phyloP scores from a whole-genome alignment of 30 jellyfish, hydroid and myxozoan species.

The Haliclystus octoradiatus region DNA sequence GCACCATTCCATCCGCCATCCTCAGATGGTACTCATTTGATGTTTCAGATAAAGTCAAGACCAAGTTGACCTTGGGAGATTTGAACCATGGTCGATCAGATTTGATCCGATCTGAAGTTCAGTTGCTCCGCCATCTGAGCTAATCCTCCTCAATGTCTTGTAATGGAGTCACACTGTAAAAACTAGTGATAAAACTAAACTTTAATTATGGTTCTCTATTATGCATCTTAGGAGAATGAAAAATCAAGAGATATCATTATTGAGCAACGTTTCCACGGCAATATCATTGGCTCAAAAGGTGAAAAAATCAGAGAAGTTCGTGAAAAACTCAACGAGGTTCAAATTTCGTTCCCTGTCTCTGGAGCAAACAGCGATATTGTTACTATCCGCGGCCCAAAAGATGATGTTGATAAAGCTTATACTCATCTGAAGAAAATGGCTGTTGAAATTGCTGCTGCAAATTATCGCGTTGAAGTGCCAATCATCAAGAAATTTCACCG shows the following conservation, averaged over 20 bases:
- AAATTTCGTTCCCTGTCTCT: conserved; percentile 82
- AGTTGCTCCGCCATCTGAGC: no score
- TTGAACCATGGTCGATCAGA: no score
- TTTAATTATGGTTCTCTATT: no score
- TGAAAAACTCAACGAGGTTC: conserved; percentile 77
- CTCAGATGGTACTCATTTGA: no score
- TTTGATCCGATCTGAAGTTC: no score
- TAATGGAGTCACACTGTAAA: no score
- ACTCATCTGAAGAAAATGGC: conserved; percentile 72
- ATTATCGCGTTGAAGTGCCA: conserved; percentile 71
- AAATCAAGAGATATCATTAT: conserved; percentile 83
- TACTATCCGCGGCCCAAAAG: conserved; percentile 91
- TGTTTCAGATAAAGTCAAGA: no score
- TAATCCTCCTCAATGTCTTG: no score
- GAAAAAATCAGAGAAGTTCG: conserved; percentile 69
- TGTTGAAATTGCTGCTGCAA: conserved; percentile 74
- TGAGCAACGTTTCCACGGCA: conserved; percentile 78
- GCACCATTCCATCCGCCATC: no score
- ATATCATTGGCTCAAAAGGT: conserved; percentile 86
- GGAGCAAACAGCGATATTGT: conserved; percentile 77
- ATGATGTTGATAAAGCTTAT: conserved; percentile 83
- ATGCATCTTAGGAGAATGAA: conserved; percentile 65
- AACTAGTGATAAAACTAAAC: no score
- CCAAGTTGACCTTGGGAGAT: no score
- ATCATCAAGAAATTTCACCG: conserved; percentile 86